A percentile compares a stretch with the other conserved stretches of the same genome.
These are phyloP conservation scores for Heterochromis multidens DNA, from an alignment of 2,113 vertebrate species.

Conservation along the genomic window DNA sequence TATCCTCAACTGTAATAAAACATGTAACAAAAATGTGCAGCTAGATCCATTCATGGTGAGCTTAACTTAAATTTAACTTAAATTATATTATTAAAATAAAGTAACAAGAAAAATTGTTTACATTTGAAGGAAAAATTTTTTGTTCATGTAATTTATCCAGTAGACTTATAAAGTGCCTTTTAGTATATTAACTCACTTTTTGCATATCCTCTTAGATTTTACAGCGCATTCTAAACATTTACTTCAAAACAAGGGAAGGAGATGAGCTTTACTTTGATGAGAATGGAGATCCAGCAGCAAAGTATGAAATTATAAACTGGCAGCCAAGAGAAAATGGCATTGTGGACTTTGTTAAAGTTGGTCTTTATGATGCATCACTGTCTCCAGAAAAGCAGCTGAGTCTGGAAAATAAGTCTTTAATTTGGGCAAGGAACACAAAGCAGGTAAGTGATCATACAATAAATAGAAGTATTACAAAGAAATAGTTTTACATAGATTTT, in stretches of 20 bases:
- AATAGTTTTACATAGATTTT: too few relatives aligned
- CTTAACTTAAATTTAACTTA: background rate
- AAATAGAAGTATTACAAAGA: background rate
- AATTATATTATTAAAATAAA: too few relatives aligned
- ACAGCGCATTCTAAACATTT: constrained; percentile 45
- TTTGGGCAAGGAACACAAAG: constrained; percentile 55
- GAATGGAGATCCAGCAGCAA: constrained; percentile 65
- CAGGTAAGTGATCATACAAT: constrained; percentile 19
- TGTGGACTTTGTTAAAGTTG: constrained; percentile 64
- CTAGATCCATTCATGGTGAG: constrained; percentile 59
- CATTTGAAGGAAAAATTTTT: constrained; percentile 4
- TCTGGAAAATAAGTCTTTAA: constrained; percentile 47
- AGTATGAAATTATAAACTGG: constrained; percentile 76
- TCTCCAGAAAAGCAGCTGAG: constrained; percentile 44
- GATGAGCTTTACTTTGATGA: constrained; percentile 68
- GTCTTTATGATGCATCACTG: constrained; percentile 56
- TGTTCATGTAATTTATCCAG: too few relatives aligned
- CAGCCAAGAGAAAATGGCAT: constrained; percentile 42
- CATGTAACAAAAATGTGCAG: constrained; percentile 38
- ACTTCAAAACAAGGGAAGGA: constrained; percentile 70
- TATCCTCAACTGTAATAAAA: constrained; percentile 52
- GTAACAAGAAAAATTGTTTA: background rate
- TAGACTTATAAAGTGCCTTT: too few relatives aligned
- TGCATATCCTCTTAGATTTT: constrained; percentile 54
- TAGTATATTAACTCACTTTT: background rate